Conservation (phyloP, 1,140 invertebrate species). For the Probaryconus sp. region DNA sequence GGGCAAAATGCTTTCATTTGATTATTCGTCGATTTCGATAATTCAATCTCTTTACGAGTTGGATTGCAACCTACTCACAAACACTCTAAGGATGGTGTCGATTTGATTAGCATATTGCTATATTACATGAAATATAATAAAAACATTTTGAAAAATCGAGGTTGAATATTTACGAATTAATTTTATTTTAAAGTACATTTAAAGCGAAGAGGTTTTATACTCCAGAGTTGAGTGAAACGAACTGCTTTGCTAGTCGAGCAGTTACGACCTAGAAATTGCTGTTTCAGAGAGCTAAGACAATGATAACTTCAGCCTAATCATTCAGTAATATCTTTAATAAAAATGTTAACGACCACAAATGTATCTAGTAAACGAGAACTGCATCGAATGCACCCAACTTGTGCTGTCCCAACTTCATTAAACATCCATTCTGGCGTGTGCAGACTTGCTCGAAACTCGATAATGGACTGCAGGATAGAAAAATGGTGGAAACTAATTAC, state of each 20-base stretch:
- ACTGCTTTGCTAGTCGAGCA: too few species aligned
- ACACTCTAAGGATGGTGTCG: slow-evolving; percentile 15
- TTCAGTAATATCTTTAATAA: too few species aligned
- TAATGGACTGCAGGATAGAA: slow-evolving; percentile 59
- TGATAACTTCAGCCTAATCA: too few species aligned
- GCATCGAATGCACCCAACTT: slow-evolving; percentile 44
- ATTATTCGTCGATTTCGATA: slow-evolving; percentile 77
- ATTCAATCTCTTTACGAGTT: slow-evolving; percentile 66
- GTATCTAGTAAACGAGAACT: slow-evolving; percentile 19
- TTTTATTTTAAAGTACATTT: too few species aligned
- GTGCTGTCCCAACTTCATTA: slow-evolving; percentile 55
- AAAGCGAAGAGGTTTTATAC: too few species aligned
- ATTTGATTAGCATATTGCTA: not conserved
- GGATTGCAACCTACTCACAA: slow-evolving; percentile 28
- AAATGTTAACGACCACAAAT: slow-evolving; percentile 1
- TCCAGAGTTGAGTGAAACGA: too few species aligned
- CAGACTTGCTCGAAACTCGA: slow-evolving; percentile 55
- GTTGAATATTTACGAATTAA: too few species aligned
- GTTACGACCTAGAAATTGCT: too few species aligned
- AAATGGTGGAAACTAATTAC: slow-evolving; percentile 61
- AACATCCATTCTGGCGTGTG: slow-evolving; percentile 57
- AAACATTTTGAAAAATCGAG: too few species aligned
- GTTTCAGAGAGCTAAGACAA: too few species aligned
- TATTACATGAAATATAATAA: too few species aligned
- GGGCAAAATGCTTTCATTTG: slow-evolving; percentile 76